Conservation (phyloP, 2,113 vertebrate genomes). For the Seriola quinqueradiata region DNA sequence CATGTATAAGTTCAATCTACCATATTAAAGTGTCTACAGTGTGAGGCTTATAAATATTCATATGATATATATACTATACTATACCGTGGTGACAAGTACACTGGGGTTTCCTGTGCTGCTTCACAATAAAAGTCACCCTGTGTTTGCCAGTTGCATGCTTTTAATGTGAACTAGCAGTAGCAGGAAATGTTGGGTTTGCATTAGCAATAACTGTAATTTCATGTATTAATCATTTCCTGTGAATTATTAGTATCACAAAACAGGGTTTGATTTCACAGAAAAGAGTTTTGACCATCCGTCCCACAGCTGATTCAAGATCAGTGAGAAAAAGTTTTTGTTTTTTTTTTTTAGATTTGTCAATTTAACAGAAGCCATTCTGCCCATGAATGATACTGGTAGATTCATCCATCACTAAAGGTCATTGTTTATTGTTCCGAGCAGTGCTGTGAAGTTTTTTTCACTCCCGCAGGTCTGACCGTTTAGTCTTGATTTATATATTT, state of each 20-base stretch:
- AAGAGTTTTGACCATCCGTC: too few species aligned
- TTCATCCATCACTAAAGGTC: constrained; percentile 5
- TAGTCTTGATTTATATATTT: constrained; percentile 25
- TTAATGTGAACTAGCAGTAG: constrained; percentile 16
- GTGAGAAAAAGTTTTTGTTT: background rate
- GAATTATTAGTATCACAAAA: too few species aligned
- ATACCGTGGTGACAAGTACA: too few species aligned
- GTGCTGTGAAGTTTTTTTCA: background rate
- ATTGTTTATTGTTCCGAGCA: background rate
- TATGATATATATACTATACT: too few species aligned
- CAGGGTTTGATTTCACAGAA: too few species aligned
- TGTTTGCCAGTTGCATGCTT: background rate
- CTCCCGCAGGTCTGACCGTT: background rate
- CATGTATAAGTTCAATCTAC: too few species aligned
- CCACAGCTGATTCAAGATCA: background rate
- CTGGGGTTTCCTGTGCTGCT: background rate
- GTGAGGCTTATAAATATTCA: too few species aligned
- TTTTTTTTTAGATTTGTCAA: background rate
- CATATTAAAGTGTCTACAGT: too few species aligned
- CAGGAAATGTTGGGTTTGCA: constrained; percentile 14
- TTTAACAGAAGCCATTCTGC: background rate
- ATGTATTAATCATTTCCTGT: background rate
- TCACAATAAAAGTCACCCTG: constrained; percentile 4
- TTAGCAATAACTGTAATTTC: background rate
- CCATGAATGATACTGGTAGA: background rate